Conservation (phyloP, 2,888 invertebrate genomes). For the Tetramorium bicarinatum region DNA sequence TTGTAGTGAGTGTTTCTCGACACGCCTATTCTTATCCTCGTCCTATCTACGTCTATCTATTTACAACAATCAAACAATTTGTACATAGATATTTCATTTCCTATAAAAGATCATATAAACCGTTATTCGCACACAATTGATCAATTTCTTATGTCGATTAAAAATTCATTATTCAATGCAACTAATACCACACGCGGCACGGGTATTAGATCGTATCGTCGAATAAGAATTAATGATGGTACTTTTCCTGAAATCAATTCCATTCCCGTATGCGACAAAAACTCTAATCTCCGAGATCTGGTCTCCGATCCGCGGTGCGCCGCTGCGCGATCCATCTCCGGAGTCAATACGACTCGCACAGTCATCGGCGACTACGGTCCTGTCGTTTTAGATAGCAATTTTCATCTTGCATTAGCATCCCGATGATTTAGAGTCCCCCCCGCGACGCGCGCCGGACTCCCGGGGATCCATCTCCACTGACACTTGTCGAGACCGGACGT, state of each 20-base stretch:
- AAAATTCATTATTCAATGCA: conserved; percentile 6
- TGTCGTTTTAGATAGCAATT: conserved; percentile 12
- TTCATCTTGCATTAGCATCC: conserved; percentile 27
- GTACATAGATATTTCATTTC: neutral
- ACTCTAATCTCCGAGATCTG: conserved; percentile 6
- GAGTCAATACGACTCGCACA: conserved; percentile 9
- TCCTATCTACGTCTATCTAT: neutral
- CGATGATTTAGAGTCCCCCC: conserved; percentile 18
- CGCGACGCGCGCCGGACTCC: neutral
- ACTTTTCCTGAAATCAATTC: neutral
- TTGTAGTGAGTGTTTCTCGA: neutral
- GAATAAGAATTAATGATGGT: neutral
- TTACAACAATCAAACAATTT: conserved; percentile 6
- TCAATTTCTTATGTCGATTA: neutral
- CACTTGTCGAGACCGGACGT: neutral
- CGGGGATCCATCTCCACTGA: neutral
- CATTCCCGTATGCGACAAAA: neutral
- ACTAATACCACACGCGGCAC: neutral
- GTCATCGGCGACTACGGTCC: conserved; percentile 1
- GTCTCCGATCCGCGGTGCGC: neutral
- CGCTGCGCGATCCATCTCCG: conserved; percentile 10
- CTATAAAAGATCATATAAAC: neutral
- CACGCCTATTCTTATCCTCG: neutral
- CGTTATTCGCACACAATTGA: conserved; percentile 10
- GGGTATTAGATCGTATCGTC: neutral